These are phyloP conservation scores for Furcula furcula DNA, from an alignment of 2,888 invertebrate genomes.

Conservation along the genomic window DNA sequence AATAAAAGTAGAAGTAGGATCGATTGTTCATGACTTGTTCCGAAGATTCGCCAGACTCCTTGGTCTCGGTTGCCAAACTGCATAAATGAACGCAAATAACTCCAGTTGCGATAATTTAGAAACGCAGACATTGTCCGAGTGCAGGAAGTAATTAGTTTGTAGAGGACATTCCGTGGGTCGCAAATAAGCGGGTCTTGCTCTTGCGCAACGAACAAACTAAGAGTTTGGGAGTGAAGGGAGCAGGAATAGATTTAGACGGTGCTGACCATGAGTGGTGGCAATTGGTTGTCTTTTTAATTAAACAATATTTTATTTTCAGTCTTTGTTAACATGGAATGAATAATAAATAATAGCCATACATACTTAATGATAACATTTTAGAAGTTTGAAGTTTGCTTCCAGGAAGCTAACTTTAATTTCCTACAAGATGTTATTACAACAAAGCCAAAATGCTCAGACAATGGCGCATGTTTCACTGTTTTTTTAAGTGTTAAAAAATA, in stretches of 20 bases:
- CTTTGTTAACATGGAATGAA: no score
- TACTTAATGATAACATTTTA: no score
- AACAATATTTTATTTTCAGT: no score
- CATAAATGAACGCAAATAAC: conserved; percentile 8
- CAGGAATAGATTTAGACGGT: no score
- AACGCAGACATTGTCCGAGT: conserved; percentile 11
- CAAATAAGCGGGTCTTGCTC: neutral
- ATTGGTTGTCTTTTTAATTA: no score
- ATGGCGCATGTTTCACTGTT: no score
- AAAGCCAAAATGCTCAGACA: no score
- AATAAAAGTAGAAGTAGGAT: neutral
- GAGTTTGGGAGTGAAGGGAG: neutral
- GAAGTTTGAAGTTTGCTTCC: no score
- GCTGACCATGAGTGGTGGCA: no score
- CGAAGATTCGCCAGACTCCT: conserved; percentile 14
- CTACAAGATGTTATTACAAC: no score
- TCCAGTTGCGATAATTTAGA: conserved; percentile 12
- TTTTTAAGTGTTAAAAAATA: neutral
- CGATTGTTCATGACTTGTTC: neutral
- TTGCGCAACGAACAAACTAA: neutral
- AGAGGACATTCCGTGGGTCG: conserved; percentile 15
- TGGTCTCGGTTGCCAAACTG: conserved; percentile 18
- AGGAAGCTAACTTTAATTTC: no score
- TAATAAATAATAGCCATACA: no score
- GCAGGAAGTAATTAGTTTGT: conserved; percentile 24